Base-by-base conservation (phyloP, 1,140 invertebrate species). In the Nebria ingens region DNA sequence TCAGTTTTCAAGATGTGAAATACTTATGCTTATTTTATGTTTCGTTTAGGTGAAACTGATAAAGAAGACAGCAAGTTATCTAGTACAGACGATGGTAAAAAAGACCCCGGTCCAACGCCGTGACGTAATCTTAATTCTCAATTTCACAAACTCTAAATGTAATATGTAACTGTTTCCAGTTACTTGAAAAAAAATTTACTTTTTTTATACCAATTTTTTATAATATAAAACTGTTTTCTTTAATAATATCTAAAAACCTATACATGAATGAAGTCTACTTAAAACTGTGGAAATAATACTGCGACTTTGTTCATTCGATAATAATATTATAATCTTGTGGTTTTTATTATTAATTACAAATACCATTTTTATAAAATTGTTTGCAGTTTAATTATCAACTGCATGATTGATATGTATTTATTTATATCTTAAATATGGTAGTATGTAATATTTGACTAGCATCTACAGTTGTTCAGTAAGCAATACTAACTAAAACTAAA, bases 21-120 rank as follows among this genome's bases (percentile, higher is more conserved):
- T 56, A 20, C 21, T 56, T 52, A 17, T 23, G 19, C 20, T 52
- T 52, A 25, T n/a, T 56, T 52, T 56, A 11, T 19, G 17, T 19
- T 21, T 25, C 13, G 73, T 73, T 19, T 61, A 82, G 80, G 64
- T 53, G 76, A 82, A 65, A 79, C 79, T 59, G 71, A 77, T 52
- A 83, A 84, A 59, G 82, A 84, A 50, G 81, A 83, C 17, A 74
- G 77, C 40, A 70, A 77, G 38, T 72, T 76, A 25, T 70, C 71
- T 54, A 76, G 71, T 58, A 74, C 72, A 58, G 82, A 84, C 54
- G 81, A 83, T 61, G 69, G 74, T 56, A 83, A 83, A 70, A 83
- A 82, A 67, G 82, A 83, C 56, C 62, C 69, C 21, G 64, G 70
- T 54, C 64, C 73, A 23, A 77, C 72, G 63, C 76, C 75, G 67